Evolutionary conservation across 1,140 invertebrate species (phyloP), one percentile per base, ranked within the genome.

Genomic region (Tetramorium parvispinum): DNA sequence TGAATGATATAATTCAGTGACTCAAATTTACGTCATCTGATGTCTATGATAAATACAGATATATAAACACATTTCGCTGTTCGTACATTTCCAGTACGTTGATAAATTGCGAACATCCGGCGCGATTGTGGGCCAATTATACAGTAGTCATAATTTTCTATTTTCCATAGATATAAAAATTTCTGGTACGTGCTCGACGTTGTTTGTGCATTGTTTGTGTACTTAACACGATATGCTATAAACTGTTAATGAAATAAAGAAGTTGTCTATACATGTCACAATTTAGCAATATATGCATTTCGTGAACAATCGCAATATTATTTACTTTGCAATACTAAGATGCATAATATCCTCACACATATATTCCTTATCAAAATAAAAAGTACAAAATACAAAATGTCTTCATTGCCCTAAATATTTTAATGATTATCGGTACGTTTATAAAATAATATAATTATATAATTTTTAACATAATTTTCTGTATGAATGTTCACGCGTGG

Each of bases 11-110:
- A 32, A 32, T 32, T 4, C 13, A 46, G 75, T 71, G 21, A 5
- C 59, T 73, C 51, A 32, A 73, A 82, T 82, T 40, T 82, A 73
- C 79, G 40, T 61, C 53, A 46, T 0, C 40, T 13, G 68, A 75
- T 83, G n/a, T 0, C 53, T 61, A 18, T 10, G 68, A 73, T 75
- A 75, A 75, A 2, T 59, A 37, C 24, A 75, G 7, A 18, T 32
- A 8, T 18, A 71, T 59, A 61, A 83, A 49, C 13, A 49, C 8
- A 75, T 37, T 75, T 83, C 24, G 3, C 3, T 13, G 13, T 16
- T 43, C 6, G n/a, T 32, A 27, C 27, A 27, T 51, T 21, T 13
- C 16, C 8, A 27, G 16, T 11, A 49, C 7, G 66, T 57, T 43
- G 37, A 16, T 43, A 70, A 81, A 70, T 81, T 70, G 55, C 10